Conservation (phyloP, 2,888 invertebrate genomes). For the Eupithecia vulgata region DNA sequence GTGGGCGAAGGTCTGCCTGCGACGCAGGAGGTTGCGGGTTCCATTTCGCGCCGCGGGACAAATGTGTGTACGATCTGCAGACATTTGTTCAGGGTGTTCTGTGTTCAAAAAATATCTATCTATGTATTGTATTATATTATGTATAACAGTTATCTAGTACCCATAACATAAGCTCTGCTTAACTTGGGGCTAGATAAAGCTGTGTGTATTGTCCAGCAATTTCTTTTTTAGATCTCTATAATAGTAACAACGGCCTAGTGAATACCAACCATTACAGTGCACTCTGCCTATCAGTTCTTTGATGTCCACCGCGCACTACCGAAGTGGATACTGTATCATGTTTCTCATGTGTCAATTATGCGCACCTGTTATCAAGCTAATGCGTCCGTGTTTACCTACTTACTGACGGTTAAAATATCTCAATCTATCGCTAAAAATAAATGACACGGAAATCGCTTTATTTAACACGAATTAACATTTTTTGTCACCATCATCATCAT, state of each 20-base stretch:
- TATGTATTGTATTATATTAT: too few species aligned
- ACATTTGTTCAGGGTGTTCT: too few species aligned
- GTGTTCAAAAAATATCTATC: too few species aligned
- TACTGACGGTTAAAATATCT: not conserved
- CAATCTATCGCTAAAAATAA: not conserved
- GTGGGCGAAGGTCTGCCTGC: too few species aligned
- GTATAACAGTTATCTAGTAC: too few species aligned
- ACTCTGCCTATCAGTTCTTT: conserved; percentile 41
- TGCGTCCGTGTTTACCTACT: conserved; percentile 48
- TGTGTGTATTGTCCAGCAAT: too few species aligned
- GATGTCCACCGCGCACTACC: conserved; percentile 59
- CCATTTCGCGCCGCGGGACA: too few species aligned
- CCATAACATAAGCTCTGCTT: too few species aligned
- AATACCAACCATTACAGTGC: conserved; percentile 42
- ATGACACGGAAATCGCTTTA: not conserved
- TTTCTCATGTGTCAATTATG: conserved; percentile 58
- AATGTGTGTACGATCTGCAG: too few species aligned
- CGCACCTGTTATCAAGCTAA: conserved; percentile 50
- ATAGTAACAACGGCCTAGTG: conserved; percentile 25
- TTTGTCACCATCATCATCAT: too few species aligned
- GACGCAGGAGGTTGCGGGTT: too few species aligned
- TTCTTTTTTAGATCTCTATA: not conserved
- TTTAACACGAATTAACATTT: not conserved
- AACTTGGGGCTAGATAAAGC: too few species aligned
- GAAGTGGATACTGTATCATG: conserved; percentile 53